These are phyloP conservation scores for Rousettus madagascariensis DNA, from an alignment of 2,797 vertebrate genomes.

Conservation along the genomic window DNA sequence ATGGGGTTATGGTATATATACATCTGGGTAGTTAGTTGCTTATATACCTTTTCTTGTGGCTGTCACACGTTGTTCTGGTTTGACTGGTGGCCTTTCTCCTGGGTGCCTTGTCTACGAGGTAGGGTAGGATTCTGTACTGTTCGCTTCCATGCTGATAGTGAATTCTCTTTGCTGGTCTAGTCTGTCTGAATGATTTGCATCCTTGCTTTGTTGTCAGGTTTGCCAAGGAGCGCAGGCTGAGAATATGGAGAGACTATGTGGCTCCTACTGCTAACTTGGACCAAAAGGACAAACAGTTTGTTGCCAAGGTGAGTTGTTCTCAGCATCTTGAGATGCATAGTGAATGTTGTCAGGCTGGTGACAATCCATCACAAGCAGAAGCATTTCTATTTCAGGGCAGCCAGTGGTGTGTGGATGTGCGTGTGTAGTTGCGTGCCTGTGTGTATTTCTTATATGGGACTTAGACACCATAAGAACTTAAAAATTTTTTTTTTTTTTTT, in stretches of 20 bases:
- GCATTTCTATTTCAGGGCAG: background rate
- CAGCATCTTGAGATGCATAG: background rate
- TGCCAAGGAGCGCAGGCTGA: slow-evolving; percentile 95
- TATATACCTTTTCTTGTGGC: background rate
- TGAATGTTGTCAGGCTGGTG: background rate
- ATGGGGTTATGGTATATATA: background rate
- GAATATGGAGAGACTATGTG: slow-evolving; percentile 99
- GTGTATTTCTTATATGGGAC: background rate
- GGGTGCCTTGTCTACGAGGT: background rate
- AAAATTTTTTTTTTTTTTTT: background rate
- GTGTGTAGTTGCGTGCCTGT: background rate
- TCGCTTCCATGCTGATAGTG: background rate
- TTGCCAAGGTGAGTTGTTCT: slow-evolving; percentile 93
- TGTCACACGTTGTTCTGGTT: background rate
- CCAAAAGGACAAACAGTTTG: slow-evolving; percentile 97
- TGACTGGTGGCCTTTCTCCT: background rate
- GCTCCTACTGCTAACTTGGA: slow-evolving; percentile 97
- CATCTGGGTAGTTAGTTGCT: background rate
- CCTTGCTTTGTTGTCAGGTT: slow-evolving; percentile 84
- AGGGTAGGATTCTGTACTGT: background rate
- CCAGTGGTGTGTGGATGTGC: background rate
- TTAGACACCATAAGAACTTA: background rate
- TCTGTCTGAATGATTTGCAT: slow-evolving; percentile 13
- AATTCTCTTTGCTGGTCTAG: background rate
- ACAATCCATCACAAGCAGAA: background rate